Evolutionary conservation across 64 coral and sea anemone species (phyloP).

Genomic region (Montipora foliosa): DNA sequence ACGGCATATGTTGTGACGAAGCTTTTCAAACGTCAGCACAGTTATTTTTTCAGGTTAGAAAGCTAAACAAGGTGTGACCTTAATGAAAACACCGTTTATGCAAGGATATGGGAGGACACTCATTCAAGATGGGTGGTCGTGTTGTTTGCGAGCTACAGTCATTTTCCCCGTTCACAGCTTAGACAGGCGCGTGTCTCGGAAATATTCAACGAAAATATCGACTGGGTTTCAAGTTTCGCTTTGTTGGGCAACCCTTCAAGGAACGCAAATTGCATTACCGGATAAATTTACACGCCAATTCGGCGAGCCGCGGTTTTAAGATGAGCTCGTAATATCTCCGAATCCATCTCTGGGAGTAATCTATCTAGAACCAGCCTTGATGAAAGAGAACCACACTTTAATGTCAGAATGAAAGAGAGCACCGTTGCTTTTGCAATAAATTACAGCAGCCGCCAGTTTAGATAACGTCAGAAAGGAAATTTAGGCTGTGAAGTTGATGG

Average conservation of each 20-base stretch:
- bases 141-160: conserved; percentile 21
- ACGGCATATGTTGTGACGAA: conserved; percentile 6
- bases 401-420: neutral
- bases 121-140: conserved; percentile 61
- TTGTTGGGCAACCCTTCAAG: neutral
- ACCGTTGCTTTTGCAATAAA: conserved; percentile 13
- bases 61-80: conserved; percentile 51
- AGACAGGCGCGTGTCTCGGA: conserved; percentile 29
- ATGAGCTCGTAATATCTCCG: conserved; percentile 18
- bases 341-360: conserved; percentile 14
- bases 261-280: conserved; percentile 26
- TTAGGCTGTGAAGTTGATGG: neutral
- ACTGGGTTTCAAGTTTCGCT: conserved; percentile 48
- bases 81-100: conserved; percentile 46
- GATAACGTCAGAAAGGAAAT: conserved; percentile 51
- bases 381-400: conserved; percentile 36
- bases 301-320: neutral
- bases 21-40: conserved; percentile 39
- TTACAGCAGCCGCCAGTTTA: conserved; percentile 9
- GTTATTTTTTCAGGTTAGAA: conserved; percentile 47
- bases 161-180: neutral
- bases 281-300: conserved; percentile 36
- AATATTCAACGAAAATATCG: conserved; percentile 40
- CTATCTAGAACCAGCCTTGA: conserved; percentile 16
- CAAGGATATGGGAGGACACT: neutral